phyloP scores from a whole-genome alignment of 2,113 vertebrate species.

The Chloropsis cyanopogon region DNA sequence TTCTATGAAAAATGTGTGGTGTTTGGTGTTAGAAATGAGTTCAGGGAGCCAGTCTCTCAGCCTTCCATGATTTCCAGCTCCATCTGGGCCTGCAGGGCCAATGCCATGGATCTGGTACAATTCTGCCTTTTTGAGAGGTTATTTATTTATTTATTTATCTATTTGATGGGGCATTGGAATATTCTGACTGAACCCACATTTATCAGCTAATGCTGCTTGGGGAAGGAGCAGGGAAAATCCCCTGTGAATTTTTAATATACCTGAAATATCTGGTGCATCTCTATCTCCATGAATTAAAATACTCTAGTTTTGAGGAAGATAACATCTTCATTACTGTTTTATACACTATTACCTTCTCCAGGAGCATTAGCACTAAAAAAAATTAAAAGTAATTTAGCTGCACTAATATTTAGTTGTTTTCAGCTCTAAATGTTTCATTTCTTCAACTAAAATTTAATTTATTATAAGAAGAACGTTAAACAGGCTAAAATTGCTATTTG shows the following conservation, averaged over 20 bases:
- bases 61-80: not conserved
- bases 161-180: not conserved
- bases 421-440: not conserved
- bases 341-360: not conserved
- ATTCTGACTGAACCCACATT: not conserved
- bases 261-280: not conserved
- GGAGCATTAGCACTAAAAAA: not conserved
- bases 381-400: not conserved
- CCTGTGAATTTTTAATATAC: not conserved
- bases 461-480: slow-evolving; percentile 19
- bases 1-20: not conserved
- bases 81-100: not conserved
- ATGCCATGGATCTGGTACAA: not conserved
- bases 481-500: slow-evolving; percentile 30
- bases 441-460: not conserved
- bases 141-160: not conserved
- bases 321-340: not conserved
- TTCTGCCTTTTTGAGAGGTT: not conserved
- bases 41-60: not conserved
- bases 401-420: not conserved
- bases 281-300: not conserved
- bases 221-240: not conserved
- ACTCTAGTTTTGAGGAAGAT: not conserved
- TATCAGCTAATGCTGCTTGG: not conserved
- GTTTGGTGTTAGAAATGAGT: not conserved